Conservation (phyloP, 2,888 invertebrate species). For the Merodon equestris region DNA sequence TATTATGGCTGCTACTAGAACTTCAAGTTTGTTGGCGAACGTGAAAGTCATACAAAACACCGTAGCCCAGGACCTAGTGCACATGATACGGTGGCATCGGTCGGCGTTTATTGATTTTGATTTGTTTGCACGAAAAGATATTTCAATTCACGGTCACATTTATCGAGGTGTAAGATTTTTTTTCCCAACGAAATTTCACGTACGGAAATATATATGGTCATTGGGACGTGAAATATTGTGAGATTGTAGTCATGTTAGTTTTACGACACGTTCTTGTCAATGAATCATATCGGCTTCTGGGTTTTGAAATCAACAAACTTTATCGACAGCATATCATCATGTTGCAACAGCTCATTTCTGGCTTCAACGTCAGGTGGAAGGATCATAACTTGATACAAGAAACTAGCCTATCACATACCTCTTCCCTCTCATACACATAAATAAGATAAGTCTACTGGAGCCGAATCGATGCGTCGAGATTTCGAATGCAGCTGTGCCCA, state of each 20-base stretch:
- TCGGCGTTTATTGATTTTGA: slow-evolving; percentile 47
- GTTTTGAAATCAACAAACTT: no score
- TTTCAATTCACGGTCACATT: slow-evolving; percentile 22
- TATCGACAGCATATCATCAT: no score
- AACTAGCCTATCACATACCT: no score
- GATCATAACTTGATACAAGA: slow-evolving; percentile 11
- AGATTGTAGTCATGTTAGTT: not conserved
- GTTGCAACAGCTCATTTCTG: no score
- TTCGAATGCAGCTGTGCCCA: slow-evolving; percentile 56
- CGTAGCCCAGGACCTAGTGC: no score
- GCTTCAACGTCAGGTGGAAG: slow-evolving; percentile 47
- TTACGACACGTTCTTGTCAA: no score
- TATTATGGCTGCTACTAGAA: slow-evolving; percentile 33
- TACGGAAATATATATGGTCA: not conserved
- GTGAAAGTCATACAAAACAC: slow-evolving; percentile 41
- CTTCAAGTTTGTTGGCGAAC: slow-evolving; percentile 40
- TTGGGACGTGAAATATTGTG: not conserved
- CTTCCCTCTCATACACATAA: not conserved
- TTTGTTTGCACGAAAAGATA: slow-evolving; percentile 45
- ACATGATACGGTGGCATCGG: slow-evolving; percentile 52
- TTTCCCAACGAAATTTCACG: not conserved
- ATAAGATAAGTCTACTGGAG: slow-evolving; percentile 3
- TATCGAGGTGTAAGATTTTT: slow-evolving; percentile 33
- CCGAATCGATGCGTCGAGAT: slow-evolving; percentile 31
- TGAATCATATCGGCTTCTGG: no score